phyloP scores from a whole-genome alignment of 2,888 invertebrate genomes.

The Mylabris sibirica region DNA sequence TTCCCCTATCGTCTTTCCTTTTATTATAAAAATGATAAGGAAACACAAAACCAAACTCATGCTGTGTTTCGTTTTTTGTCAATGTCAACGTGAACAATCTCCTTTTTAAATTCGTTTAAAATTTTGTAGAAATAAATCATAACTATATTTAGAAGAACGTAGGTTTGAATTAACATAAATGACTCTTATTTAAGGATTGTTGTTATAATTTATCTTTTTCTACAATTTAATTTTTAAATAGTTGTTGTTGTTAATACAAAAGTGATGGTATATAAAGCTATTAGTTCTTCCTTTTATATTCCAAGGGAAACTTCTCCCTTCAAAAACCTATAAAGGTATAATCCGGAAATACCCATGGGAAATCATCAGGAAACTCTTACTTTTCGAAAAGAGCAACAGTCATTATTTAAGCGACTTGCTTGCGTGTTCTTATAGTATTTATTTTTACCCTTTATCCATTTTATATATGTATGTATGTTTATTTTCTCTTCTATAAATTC shows the following conservation, averaged over 20 bases:
- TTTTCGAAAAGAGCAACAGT: constrained; percentile 38
- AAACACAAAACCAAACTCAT: constrained; percentile 6
- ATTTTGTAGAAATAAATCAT: constrained; percentile 10
- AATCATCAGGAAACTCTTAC: constrained; percentile 40
- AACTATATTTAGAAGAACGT: constrained; percentile 4
- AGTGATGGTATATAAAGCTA: background rate
- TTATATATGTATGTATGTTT: background rate
- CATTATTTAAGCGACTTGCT: constrained; percentile 27
- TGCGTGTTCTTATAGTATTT: background rate
- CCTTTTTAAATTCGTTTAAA: background rate
- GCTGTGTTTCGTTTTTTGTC: constrained; percentile 10
- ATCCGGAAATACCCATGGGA: constrained; percentile 34
- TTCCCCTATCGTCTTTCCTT: background rate
- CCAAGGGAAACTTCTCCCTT: background rate
- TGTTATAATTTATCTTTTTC: constrained; percentile 4
- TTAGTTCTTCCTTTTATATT: background rate
- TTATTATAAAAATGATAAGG: background rate
- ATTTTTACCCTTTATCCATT: background rate
- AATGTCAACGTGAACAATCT: constrained; percentile 6
- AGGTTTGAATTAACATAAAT: constrained; percentile 4
- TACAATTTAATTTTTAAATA: background rate
- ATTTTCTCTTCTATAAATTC: background rate
- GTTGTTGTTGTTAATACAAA: background rate
- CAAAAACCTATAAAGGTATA: background rate
- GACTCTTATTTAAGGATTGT: background rate